Evolutionary conservation across 1,140 invertebrate species (phyloP), one percentile per base, ranked within the genome.

Genomic region (Parasteatoda tepidariorum): DNA sequence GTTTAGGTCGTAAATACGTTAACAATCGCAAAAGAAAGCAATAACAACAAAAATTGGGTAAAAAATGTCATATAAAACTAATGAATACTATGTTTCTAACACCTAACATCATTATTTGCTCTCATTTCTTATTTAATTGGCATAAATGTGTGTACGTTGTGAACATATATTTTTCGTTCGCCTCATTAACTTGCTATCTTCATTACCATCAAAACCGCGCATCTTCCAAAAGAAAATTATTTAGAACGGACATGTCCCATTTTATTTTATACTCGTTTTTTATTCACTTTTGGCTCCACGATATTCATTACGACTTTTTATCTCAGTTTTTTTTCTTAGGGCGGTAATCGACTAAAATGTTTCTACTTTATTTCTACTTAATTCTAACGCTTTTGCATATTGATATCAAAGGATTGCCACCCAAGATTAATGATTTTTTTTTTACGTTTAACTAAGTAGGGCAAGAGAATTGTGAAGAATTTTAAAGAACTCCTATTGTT

Each of bases 81-180:
- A 82, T 82, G 79, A 73, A 64, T 22, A 71, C 54, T 71, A 71
- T 34, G 79, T 67, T 31, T 70, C 79, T 82, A 66, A 55, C 79
- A 82, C 79, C 79, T 82, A 62, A 26, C 67, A 24, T 34, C 67
- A 82, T 82, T 82, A 79, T 82, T 73, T 82, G 67, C 79, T 82
- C 68, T 82, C 62, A 67, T 64, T 73, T 82, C 54, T 48, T 28
- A 79, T 82, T 82, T 82, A 82, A 82, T 82, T 82, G 79, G 59
- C 79, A 82, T 82, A 71, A 82, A 82, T 82, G 79, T 64, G 79
- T 82, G 18, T 41, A 62, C 79, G 26, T 82, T 73, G 66, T 41
- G 79, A 82, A 64, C 79, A 64, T 82, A 73, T 71, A 82, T 82
- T 82, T 54, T 57, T 82, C 31, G 54, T 34, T 38, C 38, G 79